Evolutionary conservation across 2,888 invertebrate species (phyloP), one percentile per base, ranked within the genome.

Genomic region (Corythucha ciliata): DNA sequence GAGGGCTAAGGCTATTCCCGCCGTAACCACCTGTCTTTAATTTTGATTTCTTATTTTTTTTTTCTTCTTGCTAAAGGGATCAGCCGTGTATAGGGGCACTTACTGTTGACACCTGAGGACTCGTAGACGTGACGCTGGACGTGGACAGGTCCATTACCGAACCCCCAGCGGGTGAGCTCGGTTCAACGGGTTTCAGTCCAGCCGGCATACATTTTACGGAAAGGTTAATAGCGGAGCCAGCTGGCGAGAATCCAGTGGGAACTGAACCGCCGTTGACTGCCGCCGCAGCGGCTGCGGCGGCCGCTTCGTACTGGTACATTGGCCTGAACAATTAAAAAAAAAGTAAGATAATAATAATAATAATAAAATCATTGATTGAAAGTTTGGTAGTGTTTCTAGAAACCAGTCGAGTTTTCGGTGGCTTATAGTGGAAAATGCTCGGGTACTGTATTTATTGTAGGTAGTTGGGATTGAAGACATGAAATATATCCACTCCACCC

Each of bases 101-200:
- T n/a, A n/a, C n/a, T n/a, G n/a, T n/a, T n/a, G n/a, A 62, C 69
- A 83, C 87, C 79, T 87, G 86, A 63, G 88, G 88, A 73, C 87
- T 88, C 61, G 81, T 79, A 39, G 81, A 81, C 41, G 82, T 80
- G 50, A 88, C 86, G 69, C 84, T 87, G 63, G 88, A 86, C 58
- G 87, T 85, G 61, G 87, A 87, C 46, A 88, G 75, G 71, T 88
- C 88, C 72, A 88, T 86, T 61, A 87, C 86, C 29, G 63, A 62
- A 14, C 51, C 51, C 4, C 51, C 51, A 33, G 58, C 57, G 1
- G 59, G 60, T 2, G 60, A 60, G 22, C 59, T 53, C n/a, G 60
- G 60, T 33, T 59, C 60, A 14, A 53, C 46, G 7, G 55, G 54
- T 21, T 59, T 61, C 46, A 59, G 54, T 14, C 61, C 60, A 12